Evolutionary conservation across 1,140 invertebrate species (phyloP), one percentile per base, ranked within the genome.

Genomic region (Leucophenga varia): DNA sequence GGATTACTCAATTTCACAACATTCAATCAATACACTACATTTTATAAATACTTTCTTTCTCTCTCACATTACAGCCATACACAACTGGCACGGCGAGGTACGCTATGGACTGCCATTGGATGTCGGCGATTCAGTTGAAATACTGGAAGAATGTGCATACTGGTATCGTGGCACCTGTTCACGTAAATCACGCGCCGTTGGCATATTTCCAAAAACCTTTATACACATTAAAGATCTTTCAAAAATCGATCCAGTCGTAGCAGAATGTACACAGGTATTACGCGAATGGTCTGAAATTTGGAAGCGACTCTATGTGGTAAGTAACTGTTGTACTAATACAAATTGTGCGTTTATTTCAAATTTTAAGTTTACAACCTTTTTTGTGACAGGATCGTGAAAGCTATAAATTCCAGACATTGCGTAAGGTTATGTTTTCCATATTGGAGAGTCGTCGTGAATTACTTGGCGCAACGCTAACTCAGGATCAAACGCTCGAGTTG

Each of bases 251-350:
- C 83, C 88, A 1, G 86, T 93, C n/a, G 89, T 94, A 0, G 80
- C 85, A 36, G 93, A 96, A 78, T 90, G 94, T n/a, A 90, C 91
- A 3, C 81, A 88, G 45, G 93, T 95, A 0, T 78, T 96, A 9
- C 79, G 92, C 72, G 94, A 97, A 86, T 97, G 94, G 94, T 89
- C 86, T 19, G 77, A 86, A 52, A 88, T 94, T 47, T 95, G 93
- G 93, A 94, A 94, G 68, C 85, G 85, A 47, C 79, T 94, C 10
- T 95, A 88, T 81, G 87, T 93, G 79, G 91, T 91, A 78, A 79
- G 57, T 55, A 2, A 2, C 1, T 28, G 48, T 50, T 35, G 12
- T 39, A 49, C 18, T 18, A 14, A 46, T 42, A 28, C 7, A 12
- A 25, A 21, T n/a, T n/a, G n/a, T n/a, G n/a, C n/a, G n/a, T 40